A percentile compares a stretch with the other conserved stretches of the same genome.
Conservation (phyloP, 1,140 invertebrate genomes). For the Pectinophora gossypiella region DNA sequence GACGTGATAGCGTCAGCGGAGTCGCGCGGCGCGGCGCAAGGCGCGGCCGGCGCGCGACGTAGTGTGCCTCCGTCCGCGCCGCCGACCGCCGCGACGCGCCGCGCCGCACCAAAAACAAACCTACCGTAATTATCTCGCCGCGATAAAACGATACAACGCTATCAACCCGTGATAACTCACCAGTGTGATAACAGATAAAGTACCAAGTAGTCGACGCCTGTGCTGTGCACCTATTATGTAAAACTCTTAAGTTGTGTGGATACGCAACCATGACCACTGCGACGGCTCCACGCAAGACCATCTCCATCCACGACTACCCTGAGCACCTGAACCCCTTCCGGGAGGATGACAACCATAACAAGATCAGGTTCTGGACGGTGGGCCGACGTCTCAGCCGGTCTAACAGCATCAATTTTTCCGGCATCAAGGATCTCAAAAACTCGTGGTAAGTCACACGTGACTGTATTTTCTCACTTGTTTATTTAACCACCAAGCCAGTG, state of each 20-base stretch:
- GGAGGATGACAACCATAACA: slow-evolving; percentile 79
- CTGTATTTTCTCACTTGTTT: neutral
- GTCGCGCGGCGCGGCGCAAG: slow-evolving; percentile 14
- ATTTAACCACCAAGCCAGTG: neutral
- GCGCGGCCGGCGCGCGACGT: slow-evolving; percentile 14
- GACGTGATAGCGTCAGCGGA: neutral
- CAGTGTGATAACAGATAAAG: slow-evolving; percentile 68
- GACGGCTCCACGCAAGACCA: slow-evolving; percentile 50
- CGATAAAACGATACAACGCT: slow-evolving; percentile 63
- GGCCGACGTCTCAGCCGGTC: slow-evolving; percentile 60
- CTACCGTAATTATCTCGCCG: slow-evolving; percentile 53
- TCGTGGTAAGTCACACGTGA: slow-evolving; percentile 54
- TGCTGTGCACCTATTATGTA: slow-evolving; percentile 62
- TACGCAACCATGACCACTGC: slow-evolving; percentile 49
- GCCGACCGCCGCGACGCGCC: slow-evolving; percentile 30
- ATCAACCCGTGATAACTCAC: slow-evolving; percentile 63
- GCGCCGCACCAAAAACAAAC: slow-evolving; percentile 48
- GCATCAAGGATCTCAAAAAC: slow-evolving; percentile 76
- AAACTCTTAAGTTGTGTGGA: slow-evolving; percentile 38
- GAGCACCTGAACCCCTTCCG: slow-evolving; percentile 84
- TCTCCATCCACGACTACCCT: slow-evolving; percentile 81
- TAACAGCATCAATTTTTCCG: slow-evolving; percentile 76
- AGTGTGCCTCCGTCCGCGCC: slow-evolving; percentile 49
- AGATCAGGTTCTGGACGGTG: slow-evolving; percentile 76
- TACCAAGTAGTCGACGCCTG: slow-evolving; percentile 56